Evolutionary conservation across 2,113 vertebrate species (phyloP).

Genomic region (Meles meles): DNA sequence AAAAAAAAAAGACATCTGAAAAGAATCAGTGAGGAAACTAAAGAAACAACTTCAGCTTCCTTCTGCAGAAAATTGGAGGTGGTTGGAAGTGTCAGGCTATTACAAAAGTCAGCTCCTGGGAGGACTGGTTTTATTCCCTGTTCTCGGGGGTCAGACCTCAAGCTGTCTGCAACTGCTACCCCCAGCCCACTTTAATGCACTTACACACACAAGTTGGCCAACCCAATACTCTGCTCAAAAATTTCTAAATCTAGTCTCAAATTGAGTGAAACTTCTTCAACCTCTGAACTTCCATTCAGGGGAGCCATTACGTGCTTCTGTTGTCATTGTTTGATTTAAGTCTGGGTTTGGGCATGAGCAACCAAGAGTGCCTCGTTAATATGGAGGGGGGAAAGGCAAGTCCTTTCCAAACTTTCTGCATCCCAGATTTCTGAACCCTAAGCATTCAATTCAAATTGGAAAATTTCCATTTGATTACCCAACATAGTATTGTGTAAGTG

Average conservation of each 20-base stretch:
- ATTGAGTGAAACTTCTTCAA: not conserved
- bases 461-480: not conserved
- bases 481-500: not conserved
- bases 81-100: not conserved
- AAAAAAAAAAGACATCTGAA: not conserved
- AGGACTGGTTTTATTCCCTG: not conserved
- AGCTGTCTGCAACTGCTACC: not conserved
- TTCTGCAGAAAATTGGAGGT: not conserved
- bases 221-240: not conserved
- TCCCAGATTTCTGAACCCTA: not conserved
- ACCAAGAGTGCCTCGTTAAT: not conserved
- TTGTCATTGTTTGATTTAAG: not conserved
- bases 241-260: not conserved
- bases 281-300: not conserved
- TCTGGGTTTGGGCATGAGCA: not conserved
- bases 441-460: not conserved
- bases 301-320: not conserved
- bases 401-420: not conserved
- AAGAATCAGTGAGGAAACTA: not conserved
- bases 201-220: not conserved
- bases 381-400: not conserved
- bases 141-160: not conserved
- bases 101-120: not conserved
- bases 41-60: not conserved
- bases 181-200: not conserved